Evolutionary conservation across 2,888 invertebrate genomes (phyloP), one percentile per base, ranked within the genome.

Genomic region (Strigamia maritima): DNA sequence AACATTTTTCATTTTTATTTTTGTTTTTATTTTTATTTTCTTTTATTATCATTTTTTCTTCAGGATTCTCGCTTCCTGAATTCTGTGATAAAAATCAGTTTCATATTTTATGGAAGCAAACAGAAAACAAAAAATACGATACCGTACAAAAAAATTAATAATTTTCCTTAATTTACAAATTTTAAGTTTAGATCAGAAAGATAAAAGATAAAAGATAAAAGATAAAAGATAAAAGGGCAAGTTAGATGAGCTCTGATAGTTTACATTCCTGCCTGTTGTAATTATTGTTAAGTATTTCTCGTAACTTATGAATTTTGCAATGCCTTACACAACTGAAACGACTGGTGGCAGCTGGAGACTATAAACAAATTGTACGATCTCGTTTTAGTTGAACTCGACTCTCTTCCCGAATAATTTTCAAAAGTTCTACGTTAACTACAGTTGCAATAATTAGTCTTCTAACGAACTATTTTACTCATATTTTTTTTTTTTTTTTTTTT

Each of bases 361-460:
- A 49, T n/a, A 19, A n/a, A 49, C n/a, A 49, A 49, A 49, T 19
- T 49, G 49, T 49, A 35, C 35, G 35, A 35, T 35, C 35, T 35
- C 35, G 35, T 35, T 35, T 35, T 35, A 35, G 35, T 35, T 35
- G 10, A 7, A 35, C 10, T 35, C 16, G 4, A 7, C 49, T 14
- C 16, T 49, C 16, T 49, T 49, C 16, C 16, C 49, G 6, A 49
- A 19, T n/a, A 4, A 49, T 49, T 49, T 14, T 49, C 8, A 19
- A 35, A 14, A n/a, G n/a, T n/a, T n/a, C n/a, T n/a, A n/a, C n/a
- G n/a, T n/a, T n/a, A n/a, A n/a, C n/a, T n/a, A n/a, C n/a, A n/a
- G 49, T 49, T 49, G 49, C 49, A 49, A 49, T 49, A 49, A 49
- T n/a, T n/a, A n/a, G n/a, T 49, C 49, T 49, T n/a, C 49, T 49